Conservation (phyloP, 2,888 invertebrate species). For the Caenorhabditis sp. region DNA sequence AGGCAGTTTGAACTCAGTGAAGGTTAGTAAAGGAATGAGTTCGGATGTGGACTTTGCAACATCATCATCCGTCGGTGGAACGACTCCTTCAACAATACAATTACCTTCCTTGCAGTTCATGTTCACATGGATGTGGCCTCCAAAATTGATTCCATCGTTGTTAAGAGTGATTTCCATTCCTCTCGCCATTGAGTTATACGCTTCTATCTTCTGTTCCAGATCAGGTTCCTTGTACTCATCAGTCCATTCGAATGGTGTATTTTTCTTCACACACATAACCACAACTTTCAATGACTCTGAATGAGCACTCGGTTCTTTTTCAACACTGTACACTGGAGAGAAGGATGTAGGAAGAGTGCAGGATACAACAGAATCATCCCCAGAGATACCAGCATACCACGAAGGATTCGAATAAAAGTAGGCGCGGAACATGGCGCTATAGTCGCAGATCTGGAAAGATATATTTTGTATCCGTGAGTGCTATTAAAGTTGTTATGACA, state of each 20-base stretch:
- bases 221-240: slow-evolving; percentile 65
- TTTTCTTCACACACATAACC: slow-evolving; percentile 75
- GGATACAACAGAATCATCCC: slow-evolving; percentile 61
- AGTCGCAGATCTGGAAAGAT: slow-evolving; percentile 71
- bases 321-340: slow-evolving; percentile 54
- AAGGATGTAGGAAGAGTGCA: slow-evolving; percentile 64
- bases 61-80: slow-evolving; percentile 86
- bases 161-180: slow-evolving; percentile 84
- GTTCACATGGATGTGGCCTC: slow-evolving; percentile 85
- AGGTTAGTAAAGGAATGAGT: slow-evolving; percentile 82
- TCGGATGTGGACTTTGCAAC: slow-evolving; percentile 83
- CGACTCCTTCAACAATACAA: slow-evolving; percentile 86
- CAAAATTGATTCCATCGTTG: slow-evolving; percentile 83
- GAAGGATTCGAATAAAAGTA: slow-evolving; percentile 71
- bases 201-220: slow-evolving; percentile 83
- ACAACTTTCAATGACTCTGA: slow-evolving; percentile 66
- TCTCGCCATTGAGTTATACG: slow-evolving; percentile 84
- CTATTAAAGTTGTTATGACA: too few relatives aligned
- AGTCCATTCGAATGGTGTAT: slow-evolving; percentile 74
- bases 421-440: slow-evolving; percentile 66
- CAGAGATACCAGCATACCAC: slow-evolving; percentile 15
- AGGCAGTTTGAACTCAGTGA: slow-evolving; percentile 86
- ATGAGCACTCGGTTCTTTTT: slow-evolving; percentile 55
- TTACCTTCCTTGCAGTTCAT: slow-evolving; percentile 86
- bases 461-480: too few relatives aligned